Evolutionary conservation across 2,113 vertebrate species (phyloP).

Genomic region (Pterocles orientalis): DNA sequence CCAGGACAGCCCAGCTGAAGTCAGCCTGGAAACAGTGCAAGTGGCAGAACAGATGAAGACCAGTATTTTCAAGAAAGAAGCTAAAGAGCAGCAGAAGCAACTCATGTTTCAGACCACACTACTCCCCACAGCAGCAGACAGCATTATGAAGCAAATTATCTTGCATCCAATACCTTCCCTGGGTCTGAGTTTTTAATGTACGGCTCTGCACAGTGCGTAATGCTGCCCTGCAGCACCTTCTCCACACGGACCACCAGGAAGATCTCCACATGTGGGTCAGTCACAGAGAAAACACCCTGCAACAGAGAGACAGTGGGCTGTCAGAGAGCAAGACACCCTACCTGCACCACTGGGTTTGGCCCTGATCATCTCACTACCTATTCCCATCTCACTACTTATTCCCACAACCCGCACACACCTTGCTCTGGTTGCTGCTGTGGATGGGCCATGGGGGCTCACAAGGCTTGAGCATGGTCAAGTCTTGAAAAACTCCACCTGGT

Average conservation of each 20-base stretch:
- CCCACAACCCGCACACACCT: background rate
- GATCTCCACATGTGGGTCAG: slow-evolving; percentile 90
- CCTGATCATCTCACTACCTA: rapidly evolving
- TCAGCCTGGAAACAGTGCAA: background rate
- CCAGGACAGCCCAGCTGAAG: background rate
- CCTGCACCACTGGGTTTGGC: rapidly evolving
- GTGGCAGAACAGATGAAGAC: background rate
- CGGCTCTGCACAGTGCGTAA: slow-evolving; percentile 90
- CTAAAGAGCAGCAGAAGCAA: background rate
- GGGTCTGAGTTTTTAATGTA: slow-evolving; percentile 92
- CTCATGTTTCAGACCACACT: background rate
- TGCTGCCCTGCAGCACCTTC: slow-evolving; percentile 96
- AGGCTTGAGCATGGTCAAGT: background rate
- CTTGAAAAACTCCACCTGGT: background rate
- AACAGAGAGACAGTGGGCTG: background rate
- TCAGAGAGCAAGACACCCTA: background rate
- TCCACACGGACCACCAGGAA: slow-evolving; percentile 92
- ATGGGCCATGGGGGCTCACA: background rate
- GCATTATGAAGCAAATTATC: background rate
- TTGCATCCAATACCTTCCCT: slow-evolving; percentile 79
- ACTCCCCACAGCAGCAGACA: background rate
- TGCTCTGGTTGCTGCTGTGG: background rate
- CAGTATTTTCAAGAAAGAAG: background rate
- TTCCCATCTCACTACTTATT: background rate
- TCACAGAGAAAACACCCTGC: slow-evolving; percentile 94